A percentile compares a stretch with the other conserved stretches of the same genome.
Conservation (phyloP, 2,113 vertebrate species). For the Corythoichthys haematopterus region DNA sequence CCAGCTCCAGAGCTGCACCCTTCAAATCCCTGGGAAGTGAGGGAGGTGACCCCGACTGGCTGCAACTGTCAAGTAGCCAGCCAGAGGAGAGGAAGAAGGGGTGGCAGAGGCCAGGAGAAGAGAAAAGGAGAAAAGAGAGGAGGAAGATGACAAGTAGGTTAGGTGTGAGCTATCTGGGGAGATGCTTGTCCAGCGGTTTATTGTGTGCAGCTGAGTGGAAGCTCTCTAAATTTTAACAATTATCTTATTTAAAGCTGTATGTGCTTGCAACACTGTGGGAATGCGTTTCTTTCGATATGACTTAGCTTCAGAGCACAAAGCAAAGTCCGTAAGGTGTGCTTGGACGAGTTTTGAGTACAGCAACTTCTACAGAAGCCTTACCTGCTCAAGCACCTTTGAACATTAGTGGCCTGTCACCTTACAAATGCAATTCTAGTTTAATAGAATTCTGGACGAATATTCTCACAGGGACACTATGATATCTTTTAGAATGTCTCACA, state of each 20-base stretch:
- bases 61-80: conserved; percentile 63
- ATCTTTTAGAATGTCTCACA: background rate
- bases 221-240: conserved; percentile 24
- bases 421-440: background rate
- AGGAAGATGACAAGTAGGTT: conserved; percentile 56
- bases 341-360: background rate
- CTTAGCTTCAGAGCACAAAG: background rate
- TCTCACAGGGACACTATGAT: background rate
- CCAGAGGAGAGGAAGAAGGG: conserved; percentile 37
- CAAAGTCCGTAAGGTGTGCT: background rate
- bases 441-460: background rate
- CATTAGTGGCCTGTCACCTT: background rate
- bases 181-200: conserved; percentile 55
- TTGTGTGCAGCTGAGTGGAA: conserved; percentile 30
- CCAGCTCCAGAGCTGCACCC: conserved; percentile 39
- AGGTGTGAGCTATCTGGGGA: conserved; percentile 59
- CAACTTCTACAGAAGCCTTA: background rate
- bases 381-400: background rate
- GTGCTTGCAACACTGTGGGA: background rate
- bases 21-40: conserved; percentile 45
- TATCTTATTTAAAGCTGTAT: conserved; percentile 6
- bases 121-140: conserved; percentile 23
- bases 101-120: conserved; percentile 42
- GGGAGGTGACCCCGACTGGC: conserved; percentile 40
- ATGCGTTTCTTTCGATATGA: background rate